phyloP scores from a whole-genome alignment of 2,113 vertebrate species.

The Oryzias woworae region DNA sequence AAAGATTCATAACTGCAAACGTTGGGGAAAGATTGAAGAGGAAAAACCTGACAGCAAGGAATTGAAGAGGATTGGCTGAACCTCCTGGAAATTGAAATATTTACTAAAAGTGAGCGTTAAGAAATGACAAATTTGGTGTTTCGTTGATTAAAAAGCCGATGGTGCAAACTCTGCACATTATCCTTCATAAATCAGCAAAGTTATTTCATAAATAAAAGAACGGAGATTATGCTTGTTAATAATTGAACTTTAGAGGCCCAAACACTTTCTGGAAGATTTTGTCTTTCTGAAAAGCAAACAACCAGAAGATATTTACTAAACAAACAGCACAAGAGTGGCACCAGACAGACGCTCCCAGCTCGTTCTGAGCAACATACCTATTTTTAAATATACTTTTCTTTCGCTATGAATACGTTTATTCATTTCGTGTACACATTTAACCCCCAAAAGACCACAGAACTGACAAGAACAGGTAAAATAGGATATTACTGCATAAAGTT shows the following conservation, averaged over 20 bases:
- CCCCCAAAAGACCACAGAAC: neutral
- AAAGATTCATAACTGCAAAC: slow-evolving; percentile 3
- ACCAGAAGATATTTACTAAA: neutral
- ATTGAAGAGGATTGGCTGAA: slow-evolving; percentile 4
- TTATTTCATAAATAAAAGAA: neutral
- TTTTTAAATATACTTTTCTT: neutral
- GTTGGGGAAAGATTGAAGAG: neutral
- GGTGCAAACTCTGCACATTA: neutral
- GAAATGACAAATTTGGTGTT: neutral
- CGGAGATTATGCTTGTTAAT: neutral
- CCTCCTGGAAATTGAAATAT: too few species aligned
- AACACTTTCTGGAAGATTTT: neutral
- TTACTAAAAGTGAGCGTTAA: neutral
- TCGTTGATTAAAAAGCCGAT: neutral
- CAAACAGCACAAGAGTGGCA: neutral
- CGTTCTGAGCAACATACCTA: neutral
- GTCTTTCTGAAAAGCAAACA: neutral
- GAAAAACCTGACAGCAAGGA: slow-evolving; percentile 1
- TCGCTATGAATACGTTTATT: neutral
- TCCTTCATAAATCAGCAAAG: neutral
- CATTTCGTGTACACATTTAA: neutral
- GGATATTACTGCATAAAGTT: neutral
- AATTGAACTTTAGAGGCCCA: neutral
- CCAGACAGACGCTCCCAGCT: neutral
- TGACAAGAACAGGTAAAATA: neutral